These are phyloP conservation scores for Bradypodion pumilum DNA, from an alignment of 2,797 vertebrate genomes.

Conservation along the genomic window DNA sequence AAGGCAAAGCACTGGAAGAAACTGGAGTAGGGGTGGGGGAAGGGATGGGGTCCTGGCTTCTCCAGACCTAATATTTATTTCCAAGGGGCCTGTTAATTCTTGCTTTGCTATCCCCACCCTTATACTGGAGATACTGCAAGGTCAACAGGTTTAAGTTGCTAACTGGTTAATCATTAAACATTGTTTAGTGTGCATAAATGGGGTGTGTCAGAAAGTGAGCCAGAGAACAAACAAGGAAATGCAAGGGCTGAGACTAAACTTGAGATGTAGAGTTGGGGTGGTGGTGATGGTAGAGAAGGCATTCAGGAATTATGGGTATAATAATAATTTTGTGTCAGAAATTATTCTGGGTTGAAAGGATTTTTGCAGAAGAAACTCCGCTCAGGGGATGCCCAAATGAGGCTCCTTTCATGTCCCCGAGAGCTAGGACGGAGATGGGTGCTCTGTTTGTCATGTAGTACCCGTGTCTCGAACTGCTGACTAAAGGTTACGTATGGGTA, in stretches of 20 bases:
- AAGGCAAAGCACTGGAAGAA: not conserved
- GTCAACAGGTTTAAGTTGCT: slow-evolving; percentile 9
- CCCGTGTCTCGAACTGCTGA: no score
- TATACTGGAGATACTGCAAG: not conserved
- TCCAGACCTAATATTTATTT: not conserved
- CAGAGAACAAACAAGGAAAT: slow-evolving; percentile 17
- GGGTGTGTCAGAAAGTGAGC: slow-evolving; percentile 4
- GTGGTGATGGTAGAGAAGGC: not conserved
- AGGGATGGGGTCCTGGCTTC: not conserved
- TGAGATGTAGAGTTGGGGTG: not conserved
- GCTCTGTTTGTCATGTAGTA: no score
- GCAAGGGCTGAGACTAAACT: not conserved
- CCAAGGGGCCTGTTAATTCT: not conserved
- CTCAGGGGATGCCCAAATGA: no score
- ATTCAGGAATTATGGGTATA: not conserved
- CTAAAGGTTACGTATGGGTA: no score
- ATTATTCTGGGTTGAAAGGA: no score
- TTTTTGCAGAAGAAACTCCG: no score
- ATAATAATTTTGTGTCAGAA: no score
- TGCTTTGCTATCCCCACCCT: not conserved
- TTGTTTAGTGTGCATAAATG: not conserved
- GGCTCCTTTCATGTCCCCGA: no score
- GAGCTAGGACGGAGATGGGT: no score
- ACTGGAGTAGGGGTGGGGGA: no score
- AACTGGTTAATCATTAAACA: slow-evolving; percentile 33